phyloP scores from a whole-genome alignment of 2,113 vertebrate genomes.

The Sylvietta virens region DNA sequence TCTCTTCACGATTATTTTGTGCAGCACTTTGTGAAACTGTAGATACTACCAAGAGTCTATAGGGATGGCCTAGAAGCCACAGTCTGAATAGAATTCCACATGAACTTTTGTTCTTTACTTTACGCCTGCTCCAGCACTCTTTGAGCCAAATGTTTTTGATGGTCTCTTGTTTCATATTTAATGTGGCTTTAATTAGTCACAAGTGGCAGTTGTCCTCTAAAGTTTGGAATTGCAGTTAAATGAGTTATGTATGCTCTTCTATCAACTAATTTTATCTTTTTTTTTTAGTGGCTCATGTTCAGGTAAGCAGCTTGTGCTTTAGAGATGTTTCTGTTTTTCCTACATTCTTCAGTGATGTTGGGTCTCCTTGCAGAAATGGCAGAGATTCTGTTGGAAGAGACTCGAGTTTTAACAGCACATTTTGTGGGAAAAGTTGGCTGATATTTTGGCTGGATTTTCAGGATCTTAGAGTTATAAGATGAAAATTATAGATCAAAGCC shows the following conservation, averaged over 20 bases:
- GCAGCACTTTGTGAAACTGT: background rate
- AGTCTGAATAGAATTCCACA: background rate
- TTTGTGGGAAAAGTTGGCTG: background rate
- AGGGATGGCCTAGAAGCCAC: background rate
- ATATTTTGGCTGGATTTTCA: background rate
- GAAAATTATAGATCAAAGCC: background rate
- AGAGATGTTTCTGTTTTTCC: background rate
- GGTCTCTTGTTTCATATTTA: background rate
- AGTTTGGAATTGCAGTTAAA: background rate
- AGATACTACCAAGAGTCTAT: background rate
- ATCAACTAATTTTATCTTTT: background rate
- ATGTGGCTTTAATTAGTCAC: background rate
- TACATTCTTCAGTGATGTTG: background rate
- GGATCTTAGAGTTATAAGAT: background rate
- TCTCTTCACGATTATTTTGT: background rate
- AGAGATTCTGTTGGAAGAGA: background rate
- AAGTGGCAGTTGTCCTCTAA: background rate
- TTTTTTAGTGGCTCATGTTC: background rate
- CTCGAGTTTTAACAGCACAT: fast-evolving
- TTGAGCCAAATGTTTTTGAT: background rate
- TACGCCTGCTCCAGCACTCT: background rate
- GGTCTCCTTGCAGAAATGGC: background rate
- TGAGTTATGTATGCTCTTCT: background rate
- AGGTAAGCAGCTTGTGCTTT: background rate
- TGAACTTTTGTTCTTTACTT: background rate